Evolutionary conservation across 2,797 vertebrate genomes (phyloP), one percentile per base, ranked within the genome.

Genomic region (Trachurus trachurus): DNA sequence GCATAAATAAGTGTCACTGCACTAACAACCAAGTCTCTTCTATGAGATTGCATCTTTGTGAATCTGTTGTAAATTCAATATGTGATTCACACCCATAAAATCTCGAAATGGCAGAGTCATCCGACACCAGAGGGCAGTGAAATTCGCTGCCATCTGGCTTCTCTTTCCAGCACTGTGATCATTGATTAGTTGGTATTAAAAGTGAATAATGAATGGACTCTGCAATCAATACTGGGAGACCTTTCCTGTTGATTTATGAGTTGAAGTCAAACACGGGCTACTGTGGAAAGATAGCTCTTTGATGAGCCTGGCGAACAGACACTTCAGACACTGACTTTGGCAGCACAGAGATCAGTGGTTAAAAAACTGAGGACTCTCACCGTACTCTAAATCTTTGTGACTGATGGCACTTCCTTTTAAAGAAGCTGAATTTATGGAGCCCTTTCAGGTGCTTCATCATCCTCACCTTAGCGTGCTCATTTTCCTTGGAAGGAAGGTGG

Each of bases 231-330:
- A 65, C 61, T 37, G 58, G 16, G 70, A 39, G 40, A 79, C 64
- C 66, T 83, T 89, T 90, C 80, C 78, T 89, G 64, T 86, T 87
- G 85, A 92, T 92, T 89, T 85, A 87, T 88, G 74, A 65, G 70
- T 63, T 66, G 26, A 29, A 86, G 72, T 82, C 67, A 82, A 83
- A 83, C 83, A 74, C 71, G 1, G 69, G 76, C 67, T 73, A 67
- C 58, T 19, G 68, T 66, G 44, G 52, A 76, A 49, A 69, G 81
- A 88, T 77, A 60, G 64, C 57, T 77, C 71, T 81, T 80, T 61
- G 72, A 74, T 58, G 82, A 85, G 83, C 74, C 74, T 76, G 84
- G 74, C 80, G 78, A 89, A 85, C 64, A 68, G 67, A 47, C 34
- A 45, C 65, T 80, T 84, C 17, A 80, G 66, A 82, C 74, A 54